Base-by-base conservation (phyloP, 2,797 vertebrate genomes). In the Sparus aurata region DNA sequence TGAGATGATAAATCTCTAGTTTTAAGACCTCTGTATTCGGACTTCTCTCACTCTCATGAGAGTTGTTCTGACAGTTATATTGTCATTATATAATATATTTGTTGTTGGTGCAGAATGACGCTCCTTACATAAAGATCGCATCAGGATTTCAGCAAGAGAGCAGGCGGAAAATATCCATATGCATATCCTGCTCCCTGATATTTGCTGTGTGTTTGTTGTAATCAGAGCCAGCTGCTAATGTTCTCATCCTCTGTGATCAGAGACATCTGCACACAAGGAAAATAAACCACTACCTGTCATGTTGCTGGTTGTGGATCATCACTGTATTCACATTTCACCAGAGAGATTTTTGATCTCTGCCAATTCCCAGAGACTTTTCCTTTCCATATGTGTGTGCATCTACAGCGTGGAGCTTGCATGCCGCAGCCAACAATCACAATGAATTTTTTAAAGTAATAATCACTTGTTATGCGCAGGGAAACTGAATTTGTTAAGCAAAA, bases 141-240 rank as follows among this genome's bases (percentile, higher is more conserved):
- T 74, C 69, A 57, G 59, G 80, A 66, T 59, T 74, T 80, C 41
- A 70, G 46, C 34, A 9, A 67, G 73, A 55, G 64, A 72, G 58
- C 49, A 55, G 53, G 52, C 41, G 50, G 54, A 64, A 80, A 77
- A 69, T 50, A 22, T 68, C 73, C 55, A 68, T 57, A 50, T 67
- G 62, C 69, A 58, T 73, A 64, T 46, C 78, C 71, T 82, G 68
- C 74, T 81, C 63, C 0, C 66, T 62, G 73, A 63, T 72, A 20
- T 64, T 49, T 25, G 7, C 61, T 27, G 43, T 50, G 27, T 71
- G 72, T 67, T 70, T 80, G 76, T 75, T 82, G 60, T 58, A 83
- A 75, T 46, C 46, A 72, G 57, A 86, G 69, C 68, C 84, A 88
- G 86, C 83, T 87, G 82, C 75, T 84, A 27, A 75, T 54, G 67